phyloP scores from a whole-genome alignment of 1,140 invertebrate genomes.

The Eurosta solidaginis region DNA sequence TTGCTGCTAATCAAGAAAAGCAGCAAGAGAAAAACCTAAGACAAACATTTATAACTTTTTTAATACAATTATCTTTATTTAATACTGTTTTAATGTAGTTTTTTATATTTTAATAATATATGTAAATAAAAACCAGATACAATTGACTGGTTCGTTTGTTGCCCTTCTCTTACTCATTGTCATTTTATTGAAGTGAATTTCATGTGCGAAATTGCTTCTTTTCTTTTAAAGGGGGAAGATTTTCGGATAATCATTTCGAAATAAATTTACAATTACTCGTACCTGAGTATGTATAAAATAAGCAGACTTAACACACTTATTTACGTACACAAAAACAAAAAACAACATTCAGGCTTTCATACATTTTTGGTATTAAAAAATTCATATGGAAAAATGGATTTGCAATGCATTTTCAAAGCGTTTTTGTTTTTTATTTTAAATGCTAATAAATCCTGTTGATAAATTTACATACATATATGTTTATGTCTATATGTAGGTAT shows the following conservation, averaged over 20 bases:
- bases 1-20: neutral
- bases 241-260: neutral
- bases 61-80: conserved; percentile 20
- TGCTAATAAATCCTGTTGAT: neutral
- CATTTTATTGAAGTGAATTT: neutral
- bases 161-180: neutral
- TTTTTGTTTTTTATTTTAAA: neutral
- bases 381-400: neutral
- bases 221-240: neutral
- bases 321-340: conserved; percentile 5
- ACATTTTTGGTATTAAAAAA: conserved; percentile 53
- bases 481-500: neutral
- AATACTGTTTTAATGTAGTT: neutral
- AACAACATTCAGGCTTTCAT: conserved; percentile 47
- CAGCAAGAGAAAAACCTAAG: too few species aligned
- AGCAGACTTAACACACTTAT: neutral
- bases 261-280: too few species aligned
- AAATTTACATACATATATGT: neutral
- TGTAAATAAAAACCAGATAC: neutral
- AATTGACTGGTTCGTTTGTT: neutral
- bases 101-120: neutral
- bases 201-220: conserved; percentile 14
- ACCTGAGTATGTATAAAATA: neutral
- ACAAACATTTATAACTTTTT: neutral
- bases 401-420: neutral